Percentiles rank a stretch among this genome's conserved stretches.
phyloP scores from a whole-genome alignment of 2,797 vertebrate species.

The Tapirus indicus region DNA sequence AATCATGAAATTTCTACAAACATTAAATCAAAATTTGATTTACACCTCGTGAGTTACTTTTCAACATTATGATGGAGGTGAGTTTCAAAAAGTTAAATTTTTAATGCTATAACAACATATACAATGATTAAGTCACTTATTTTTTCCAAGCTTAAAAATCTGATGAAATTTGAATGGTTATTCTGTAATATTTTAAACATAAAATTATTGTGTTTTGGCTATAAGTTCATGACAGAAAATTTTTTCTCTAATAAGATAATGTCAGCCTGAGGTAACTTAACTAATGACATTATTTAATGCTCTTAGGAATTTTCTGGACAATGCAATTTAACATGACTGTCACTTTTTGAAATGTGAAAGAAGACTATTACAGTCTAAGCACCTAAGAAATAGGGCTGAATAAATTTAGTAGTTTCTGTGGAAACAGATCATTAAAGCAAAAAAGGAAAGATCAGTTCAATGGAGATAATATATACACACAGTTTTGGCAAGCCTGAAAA shows the following conservation, averaged over 20 bases:
- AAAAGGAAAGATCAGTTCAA: neutral
- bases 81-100: conserved; percentile 5
- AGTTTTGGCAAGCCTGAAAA: neutral
- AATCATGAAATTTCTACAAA: neutral
- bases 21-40: neutral
- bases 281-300: neutral
- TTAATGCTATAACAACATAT: neutral
- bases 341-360: neutral
- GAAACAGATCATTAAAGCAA: neutral
- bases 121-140: neutral
- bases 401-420: neutral
- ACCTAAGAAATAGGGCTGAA: neutral
- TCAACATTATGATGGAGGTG: neutral
- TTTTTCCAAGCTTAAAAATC: neutral
- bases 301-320: neutral
- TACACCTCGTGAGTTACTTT: neutral
- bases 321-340: neutral
- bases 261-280: neutral
- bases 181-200: neutral
- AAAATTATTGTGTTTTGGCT: neutral
- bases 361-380: neutral
- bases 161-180: neutral
- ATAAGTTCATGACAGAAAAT: neutral
- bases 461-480: neutral
- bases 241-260: neutral